Percentiles rank a stretch among this genome's conserved stretches.
Conservation (phyloP, 2,888 invertebrate species). For the Campaea margaritaria region DNA sequence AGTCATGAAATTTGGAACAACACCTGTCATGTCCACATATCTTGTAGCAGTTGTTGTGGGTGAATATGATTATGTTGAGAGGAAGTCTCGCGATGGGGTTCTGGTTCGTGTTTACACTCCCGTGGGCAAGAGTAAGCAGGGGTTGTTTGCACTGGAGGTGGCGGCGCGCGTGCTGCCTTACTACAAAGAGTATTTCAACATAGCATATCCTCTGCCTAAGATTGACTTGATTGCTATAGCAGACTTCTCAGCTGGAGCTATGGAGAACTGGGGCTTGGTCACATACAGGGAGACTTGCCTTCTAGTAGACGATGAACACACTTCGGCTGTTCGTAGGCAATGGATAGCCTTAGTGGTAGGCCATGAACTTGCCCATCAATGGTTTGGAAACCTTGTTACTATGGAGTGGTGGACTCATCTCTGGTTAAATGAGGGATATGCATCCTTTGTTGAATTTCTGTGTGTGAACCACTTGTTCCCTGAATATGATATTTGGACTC, state of each 20-base stretch:
- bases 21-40: constrained; percentile 98
- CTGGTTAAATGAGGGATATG: constrained; percentile 98
- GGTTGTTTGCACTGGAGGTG: constrained; percentile 95
- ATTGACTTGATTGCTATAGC: constrained; percentile 98
- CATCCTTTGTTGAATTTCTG: constrained; percentile 97
- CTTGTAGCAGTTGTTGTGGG: constrained; percentile 97
- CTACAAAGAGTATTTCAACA: constrained; percentile 97
- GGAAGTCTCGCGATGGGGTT: constrained; percentile 92
- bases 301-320: constrained; percentile 95
- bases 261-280: constrained; percentile 99
- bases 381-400: constrained; percentile 99
- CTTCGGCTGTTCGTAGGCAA: constrained; percentile 93
- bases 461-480: constrained; percentile 97
- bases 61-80: constrained; percentile 97
- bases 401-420: constrained; percentile 99
- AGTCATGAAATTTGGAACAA: constrained; percentile 90
- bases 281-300: constrained; percentile 97
- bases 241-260: constrained; percentile 97
- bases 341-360: constrained; percentile 95
- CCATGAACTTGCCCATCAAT: constrained; percentile 98
- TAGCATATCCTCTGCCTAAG: constrained; percentile 97
- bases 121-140: constrained; percentile 96
- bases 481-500: constrained; percentile 98
- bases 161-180: constrained; percentile 96
- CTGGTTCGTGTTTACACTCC: constrained; percentile 94